Evolutionary conservation across 2,113 vertebrate genomes (phyloP), one percentile per base, ranked within the genome.

Genomic region (Aldabrachelys gigantea): DNA sequence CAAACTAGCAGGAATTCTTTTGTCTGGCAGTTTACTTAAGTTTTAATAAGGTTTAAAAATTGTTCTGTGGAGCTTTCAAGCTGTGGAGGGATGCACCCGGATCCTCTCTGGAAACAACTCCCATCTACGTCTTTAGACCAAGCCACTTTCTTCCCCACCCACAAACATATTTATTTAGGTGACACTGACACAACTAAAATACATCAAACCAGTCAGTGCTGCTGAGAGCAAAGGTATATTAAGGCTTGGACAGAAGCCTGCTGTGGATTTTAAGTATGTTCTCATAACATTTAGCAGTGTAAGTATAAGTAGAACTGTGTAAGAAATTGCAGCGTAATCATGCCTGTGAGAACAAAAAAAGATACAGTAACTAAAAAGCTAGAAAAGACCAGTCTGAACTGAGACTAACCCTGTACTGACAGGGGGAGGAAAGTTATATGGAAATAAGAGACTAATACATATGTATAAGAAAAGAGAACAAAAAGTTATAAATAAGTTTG

Each of bases 1-100:
- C 41, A 2, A 14, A 4, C 7, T 1, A 10, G 8, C 14, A 0
- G 9, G 0, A 56, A 10, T 29, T 35, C 31, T 65, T 65, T 35
- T 35, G 62, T 35, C 12, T 0, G 5, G 19, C 29, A 0, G 0
- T 44, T 88, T 54, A 31, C 6, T 65, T n/a, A 65, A 9, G 16
- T 65, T 65, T 35, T 35, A n/a, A 65, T 4, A 35, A 65, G 59
- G 13, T 65, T 35, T 1, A 13, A 3, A 41, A 38, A 12, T 17
- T 52, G 31, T 38, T 52, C 65, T 31, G 22, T 49, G 49, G 27
- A 38, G 53, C 1, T 2, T 1, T 52, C 21, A n/a, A 17, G 9
- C 12, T 31, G 41, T 2, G 38, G 56, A 8, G 5, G 50, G 31
- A 12, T 2, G 16, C 57, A 49, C 11, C 29, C 10, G 41, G 17